phyloP scores from a whole-genome alignment of 2,797 vertebrate species.

The Podargus strigoides region DNA sequence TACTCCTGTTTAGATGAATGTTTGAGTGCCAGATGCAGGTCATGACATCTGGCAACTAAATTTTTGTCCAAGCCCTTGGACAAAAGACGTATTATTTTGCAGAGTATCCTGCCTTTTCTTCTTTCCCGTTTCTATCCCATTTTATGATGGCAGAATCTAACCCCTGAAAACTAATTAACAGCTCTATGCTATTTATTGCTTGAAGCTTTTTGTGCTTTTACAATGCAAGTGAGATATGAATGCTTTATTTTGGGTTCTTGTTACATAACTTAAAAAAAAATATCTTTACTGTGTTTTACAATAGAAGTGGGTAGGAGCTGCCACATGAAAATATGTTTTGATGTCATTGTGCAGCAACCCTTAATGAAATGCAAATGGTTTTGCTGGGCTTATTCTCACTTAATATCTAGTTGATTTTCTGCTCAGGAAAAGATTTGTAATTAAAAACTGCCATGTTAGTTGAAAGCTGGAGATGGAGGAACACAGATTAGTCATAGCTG shows the following conservation, averaged over 20 bases:
- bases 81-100: neutral
- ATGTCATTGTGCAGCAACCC: neutral
- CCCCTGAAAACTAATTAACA: neutral
- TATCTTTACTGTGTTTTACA: neutral
- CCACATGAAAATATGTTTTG: neutral
- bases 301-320: neutral
- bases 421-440: neutral
- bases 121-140: neutral
- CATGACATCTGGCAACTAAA: neutral
- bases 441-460: conserved; percentile 6
- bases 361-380: neutral
- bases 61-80: neutral
- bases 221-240: neutral
- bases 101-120: neutral
- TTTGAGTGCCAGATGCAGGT: neutral
- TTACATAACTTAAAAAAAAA: neutral
- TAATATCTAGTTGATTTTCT: neutral
- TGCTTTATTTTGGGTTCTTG: neutral
- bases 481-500: conserved; percentile 21
- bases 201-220: neutral
- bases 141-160: neutral
- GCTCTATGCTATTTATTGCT: neutral
- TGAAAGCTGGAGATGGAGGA: conserved; percentile 18
- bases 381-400: neutral
- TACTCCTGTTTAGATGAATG: neutral